Evolutionary conservation across 2,888 invertebrate species (phyloP).

Genomic region (Rhyacophila evoluta): DNA sequence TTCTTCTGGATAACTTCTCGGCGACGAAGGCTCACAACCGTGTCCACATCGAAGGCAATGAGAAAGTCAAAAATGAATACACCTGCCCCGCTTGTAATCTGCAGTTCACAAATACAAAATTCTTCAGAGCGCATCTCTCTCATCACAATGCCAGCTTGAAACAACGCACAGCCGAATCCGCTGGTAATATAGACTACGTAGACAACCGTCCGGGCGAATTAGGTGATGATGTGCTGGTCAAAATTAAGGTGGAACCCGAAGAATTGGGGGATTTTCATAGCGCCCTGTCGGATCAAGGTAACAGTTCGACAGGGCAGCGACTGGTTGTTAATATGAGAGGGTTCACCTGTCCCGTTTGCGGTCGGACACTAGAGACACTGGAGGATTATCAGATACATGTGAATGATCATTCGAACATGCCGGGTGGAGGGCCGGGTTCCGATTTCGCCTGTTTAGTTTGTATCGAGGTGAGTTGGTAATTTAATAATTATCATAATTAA

Average conservation of each 20-base stretch:
- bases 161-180: neutral
- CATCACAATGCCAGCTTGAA: neutral
- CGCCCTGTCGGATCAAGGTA: constrained; percentile 17
- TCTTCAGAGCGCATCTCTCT: constrained; percentile 32
- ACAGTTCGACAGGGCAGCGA: constrained; percentile 28
- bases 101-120: constrained; percentile 58
- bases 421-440: constrained; percentile 57
- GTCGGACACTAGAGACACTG: constrained; percentile 65
- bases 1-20: constrained; percentile 61
- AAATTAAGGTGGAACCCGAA: constrained; percentile 66
- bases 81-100: constrained; percentile 65
- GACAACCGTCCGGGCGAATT: constrained; percentile 64
- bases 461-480: constrained; percentile 63
- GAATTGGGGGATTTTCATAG: neutral
- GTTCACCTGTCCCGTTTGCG: constrained; percentile 66
- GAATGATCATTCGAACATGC: constrained; percentile 63
- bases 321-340: constrained; percentile 61
- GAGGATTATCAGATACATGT: constrained; percentile 66
- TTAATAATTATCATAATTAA: no score
- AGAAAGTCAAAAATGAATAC: constrained; percentile 66
- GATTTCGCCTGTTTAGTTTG: constrained; percentile 65
- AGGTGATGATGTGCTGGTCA: constrained; percentile 71
- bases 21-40: constrained; percentile 65
- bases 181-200: constrained; percentile 55
- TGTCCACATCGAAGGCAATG: constrained; percentile 63